Evolutionary conservation across 1,140 invertebrate genomes (phyloP).

Genomic region (Diprion similis): DNA sequence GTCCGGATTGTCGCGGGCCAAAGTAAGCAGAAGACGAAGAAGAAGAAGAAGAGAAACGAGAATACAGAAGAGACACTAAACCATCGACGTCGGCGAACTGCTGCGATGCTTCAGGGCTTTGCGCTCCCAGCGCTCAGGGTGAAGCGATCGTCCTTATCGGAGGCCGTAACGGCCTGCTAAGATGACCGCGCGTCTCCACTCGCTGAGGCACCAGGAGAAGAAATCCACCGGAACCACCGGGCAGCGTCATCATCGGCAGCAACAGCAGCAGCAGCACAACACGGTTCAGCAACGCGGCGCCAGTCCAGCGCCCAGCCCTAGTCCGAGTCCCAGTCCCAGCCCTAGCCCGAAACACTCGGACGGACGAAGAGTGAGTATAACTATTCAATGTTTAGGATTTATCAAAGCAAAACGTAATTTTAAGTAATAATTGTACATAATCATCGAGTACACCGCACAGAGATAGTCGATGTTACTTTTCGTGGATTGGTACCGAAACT

Average conservation of each 20-base stretch:
- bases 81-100: not conserved
- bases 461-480: too few relatives aligned
- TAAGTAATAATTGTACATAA: too few relatives aligned
- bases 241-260: slow-evolving; percentile 40
- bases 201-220: slow-evolving; percentile 59
- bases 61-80: too few relatives aligned
- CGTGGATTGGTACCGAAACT: too few relatives aligned
- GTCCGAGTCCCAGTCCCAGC: slow-evolving; percentile 55
- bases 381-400: too few relatives aligned
- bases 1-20: not conserved
- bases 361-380: slow-evolving; percentile 56
- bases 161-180: slow-evolving; percentile 56
- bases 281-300: slow-evolving; percentile 44
- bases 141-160: slow-evolving; percentile 37
- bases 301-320: slow-evolving; percentile 47
- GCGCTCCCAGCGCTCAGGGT: slow-evolving; percentile 40
- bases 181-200: slow-evolving; percentile 60
- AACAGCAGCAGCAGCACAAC: slow-evolving; percentile 51
- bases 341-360: slow-evolving; percentile 58
- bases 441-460: too few relatives aligned
- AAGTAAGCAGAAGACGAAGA: not conserved
- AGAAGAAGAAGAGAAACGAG: not conserved
- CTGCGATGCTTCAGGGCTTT: slow-evolving; percentile 57
- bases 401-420: too few relatives aligned
- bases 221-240: slow-evolving; percentile 45